Evolutionary conservation across 2,888 invertebrate genomes (phyloP).

Genomic region (Lamproptera curius): DNA sequence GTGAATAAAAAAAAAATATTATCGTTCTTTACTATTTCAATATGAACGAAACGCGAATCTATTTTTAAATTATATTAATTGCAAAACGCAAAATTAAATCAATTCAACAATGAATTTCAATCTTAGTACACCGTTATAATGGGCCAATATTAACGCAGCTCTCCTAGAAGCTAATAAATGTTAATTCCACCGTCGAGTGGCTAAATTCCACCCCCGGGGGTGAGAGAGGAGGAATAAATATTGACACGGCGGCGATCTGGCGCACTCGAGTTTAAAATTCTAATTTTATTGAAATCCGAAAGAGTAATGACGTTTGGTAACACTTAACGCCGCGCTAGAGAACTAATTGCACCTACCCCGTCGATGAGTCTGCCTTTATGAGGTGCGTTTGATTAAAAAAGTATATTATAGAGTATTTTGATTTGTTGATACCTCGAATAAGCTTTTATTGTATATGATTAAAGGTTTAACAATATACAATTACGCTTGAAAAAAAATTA

Average conservation of each 20-base stretch:
- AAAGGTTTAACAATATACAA: no score
- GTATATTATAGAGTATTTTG: background rate
- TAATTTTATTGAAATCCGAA: conserved; percentile 55
- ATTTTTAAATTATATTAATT: no score
- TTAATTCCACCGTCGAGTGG: conserved; percentile 63
- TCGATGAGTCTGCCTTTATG: background rate
- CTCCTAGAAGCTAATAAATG: conserved; percentile 64
- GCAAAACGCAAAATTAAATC: no score
- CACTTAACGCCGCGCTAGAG: conserved; percentile 18
- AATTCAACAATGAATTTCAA: no score
- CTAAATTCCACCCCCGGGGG: conserved; percentile 32
- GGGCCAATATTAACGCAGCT: conserved; percentile 70
- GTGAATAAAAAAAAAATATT: no score
- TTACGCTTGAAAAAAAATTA: no score
- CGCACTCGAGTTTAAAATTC: conserved; percentile 60
- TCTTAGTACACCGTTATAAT: no score
- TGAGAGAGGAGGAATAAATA: conserved; percentile 49
- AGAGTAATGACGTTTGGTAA: conserved; percentile 27
- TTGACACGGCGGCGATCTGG: conserved; percentile 53
- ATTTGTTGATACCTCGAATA: background rate
- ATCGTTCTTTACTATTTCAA: no score
- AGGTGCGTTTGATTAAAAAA: background rate
- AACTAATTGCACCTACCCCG: conserved; percentile 16
- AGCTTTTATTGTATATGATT: background rate
- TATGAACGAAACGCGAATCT: no score